Conservation (phyloP, 2,888 invertebrate species). For the Leptinotarsa haldemani region DNA sequence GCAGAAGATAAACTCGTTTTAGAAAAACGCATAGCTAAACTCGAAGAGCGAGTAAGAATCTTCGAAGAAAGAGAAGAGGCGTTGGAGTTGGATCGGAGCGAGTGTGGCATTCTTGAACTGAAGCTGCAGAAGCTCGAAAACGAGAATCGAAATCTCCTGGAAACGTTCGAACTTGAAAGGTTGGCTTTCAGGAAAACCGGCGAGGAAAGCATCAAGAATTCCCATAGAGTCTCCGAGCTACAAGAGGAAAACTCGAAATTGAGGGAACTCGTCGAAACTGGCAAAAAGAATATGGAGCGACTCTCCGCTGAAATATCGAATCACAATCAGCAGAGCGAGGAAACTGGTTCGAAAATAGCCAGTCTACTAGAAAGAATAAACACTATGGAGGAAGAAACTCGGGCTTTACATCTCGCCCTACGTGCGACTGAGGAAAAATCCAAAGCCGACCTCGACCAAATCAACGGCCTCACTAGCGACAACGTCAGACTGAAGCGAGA, state of each 20-base stretch:
- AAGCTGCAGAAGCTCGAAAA: slow-evolving; percentile 50
- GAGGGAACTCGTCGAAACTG: slow-evolving; percentile 20
- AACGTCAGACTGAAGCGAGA: slow-evolving; percentile 31
- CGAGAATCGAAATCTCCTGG: slow-evolving; percentile 44
- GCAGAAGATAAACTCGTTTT: slow-evolving; percentile 40
- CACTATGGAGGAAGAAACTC: slow-evolving; percentile 23
- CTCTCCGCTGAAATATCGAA: slow-evolving; percentile 18
- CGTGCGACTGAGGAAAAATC: neutral
- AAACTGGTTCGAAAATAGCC: slow-evolving; percentile 5
- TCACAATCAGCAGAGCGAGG: slow-evolving; percentile 17
- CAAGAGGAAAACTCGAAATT: slow-evolving; percentile 38
- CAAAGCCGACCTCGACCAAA: slow-evolving; percentile 9
- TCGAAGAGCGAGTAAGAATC: slow-evolving; percentile 40
- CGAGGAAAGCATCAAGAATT: slow-evolving; percentile 29
- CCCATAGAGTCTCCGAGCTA: slow-evolving; percentile 33
- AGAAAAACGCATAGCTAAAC: slow-evolving; percentile 43
- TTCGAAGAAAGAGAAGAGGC: slow-evolving; percentile 46
- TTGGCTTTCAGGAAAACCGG: slow-evolving; percentile 36
- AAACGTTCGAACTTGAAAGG: slow-evolving; percentile 48
- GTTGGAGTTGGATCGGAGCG: slow-evolving; percentile 43
- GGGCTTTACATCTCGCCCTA: neutral
- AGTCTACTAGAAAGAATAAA: slow-evolving; percentile 24
- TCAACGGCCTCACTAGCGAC: slow-evolving; percentile 26
- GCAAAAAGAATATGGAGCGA: slow-evolving; percentile 20
- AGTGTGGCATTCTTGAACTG: slow-evolving; percentile 44